phyloP scores from a whole-genome alignment of 2,888 invertebrate genomes.

The Mayetiola destructor region DNA sequence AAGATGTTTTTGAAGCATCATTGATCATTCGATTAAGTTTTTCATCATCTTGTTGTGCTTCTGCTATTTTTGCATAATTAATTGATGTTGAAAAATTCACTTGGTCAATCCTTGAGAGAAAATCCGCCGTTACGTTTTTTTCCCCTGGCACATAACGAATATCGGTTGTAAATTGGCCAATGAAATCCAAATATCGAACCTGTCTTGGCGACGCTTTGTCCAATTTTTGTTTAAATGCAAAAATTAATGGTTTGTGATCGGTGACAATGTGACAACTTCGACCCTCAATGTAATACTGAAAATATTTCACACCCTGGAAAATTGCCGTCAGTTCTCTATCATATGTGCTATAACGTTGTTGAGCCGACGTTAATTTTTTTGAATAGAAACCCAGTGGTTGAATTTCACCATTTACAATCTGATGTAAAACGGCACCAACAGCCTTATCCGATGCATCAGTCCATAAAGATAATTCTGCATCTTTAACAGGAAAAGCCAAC shows the following conservation, averaged over 20 bases:
- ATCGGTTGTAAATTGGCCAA: slow-evolving; percentile 16
- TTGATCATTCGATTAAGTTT: not conserved
- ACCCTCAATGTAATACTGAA: slow-evolving; percentile 29
- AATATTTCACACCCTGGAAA: slow-evolving; percentile 27
- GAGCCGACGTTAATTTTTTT: slow-evolving; percentile 24
- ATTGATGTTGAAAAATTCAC: not conserved
- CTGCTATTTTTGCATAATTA: not conserved
- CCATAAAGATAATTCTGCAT: slow-evolving; percentile 21
- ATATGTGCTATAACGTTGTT: slow-evolving; percentile 30
- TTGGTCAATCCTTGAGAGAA: not conserved
- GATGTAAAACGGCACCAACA: slow-evolving; percentile 30
- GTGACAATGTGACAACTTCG: slow-evolving; percentile 25
- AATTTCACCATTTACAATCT: slow-evolving; percentile 22
- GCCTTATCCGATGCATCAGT: slow-evolving; percentile 27
- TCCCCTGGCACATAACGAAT: slow-evolving; percentile 13
- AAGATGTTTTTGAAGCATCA: not conserved
- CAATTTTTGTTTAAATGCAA: slow-evolving; percentile 24
- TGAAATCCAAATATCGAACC: slow-evolving; percentile 25
- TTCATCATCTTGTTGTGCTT: not conserved
- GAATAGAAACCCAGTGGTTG: slow-evolving; percentile 30
- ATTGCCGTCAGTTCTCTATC: slow-evolving; percentile 30
- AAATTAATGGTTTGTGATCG: slow-evolving; percentile 28
- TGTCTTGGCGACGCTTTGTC: slow-evolving; percentile 27
- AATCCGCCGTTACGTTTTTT: not conserved
- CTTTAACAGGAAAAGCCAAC: slow-evolving; percentile 25